These are phyloP conservation scores for Carassius carassius DNA, from an alignment of 2,113 vertebrate genomes.

Conservation along the genomic window DNA sequence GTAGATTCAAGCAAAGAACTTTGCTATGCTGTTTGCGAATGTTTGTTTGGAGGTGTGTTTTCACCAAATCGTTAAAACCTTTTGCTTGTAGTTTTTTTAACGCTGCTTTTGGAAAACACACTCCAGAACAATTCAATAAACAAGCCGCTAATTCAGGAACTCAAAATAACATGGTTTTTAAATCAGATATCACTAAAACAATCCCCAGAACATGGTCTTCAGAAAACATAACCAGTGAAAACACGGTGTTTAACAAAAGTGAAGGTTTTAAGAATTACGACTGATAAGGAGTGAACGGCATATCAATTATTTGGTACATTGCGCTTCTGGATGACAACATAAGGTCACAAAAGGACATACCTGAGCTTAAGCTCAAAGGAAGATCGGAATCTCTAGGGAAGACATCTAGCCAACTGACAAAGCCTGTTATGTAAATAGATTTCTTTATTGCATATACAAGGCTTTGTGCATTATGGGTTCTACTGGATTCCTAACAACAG, in stretches of 20 bases:
- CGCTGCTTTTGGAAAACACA: too few relatives aligned
- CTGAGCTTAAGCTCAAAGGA: neutral
- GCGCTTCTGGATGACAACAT: neutral
- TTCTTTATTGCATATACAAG: slow-evolving; percentile 29
- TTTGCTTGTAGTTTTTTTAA: too few relatives aligned
- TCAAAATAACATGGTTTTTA: neutral
- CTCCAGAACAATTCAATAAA: too few relatives aligned
- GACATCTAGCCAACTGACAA: neutral
- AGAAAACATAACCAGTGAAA: too few relatives aligned
- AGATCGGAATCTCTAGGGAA: slow-evolving; percentile 12
- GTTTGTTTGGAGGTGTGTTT: too few relatives aligned
- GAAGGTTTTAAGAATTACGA: neutral
- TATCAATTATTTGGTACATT: neutral
- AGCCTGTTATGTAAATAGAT: slow-evolving; percentile 38
- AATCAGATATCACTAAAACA: neutral
- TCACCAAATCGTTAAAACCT: too few relatives aligned
- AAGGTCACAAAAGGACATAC: neutral
- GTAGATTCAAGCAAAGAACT: too few relatives aligned
- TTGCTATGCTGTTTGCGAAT: too few relatives aligned
- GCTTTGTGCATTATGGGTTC: neutral
- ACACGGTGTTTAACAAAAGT: neutral
- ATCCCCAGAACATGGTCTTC: too few relatives aligned
- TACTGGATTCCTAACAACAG: slow-evolving; percentile 11
- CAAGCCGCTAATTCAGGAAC: neutral
- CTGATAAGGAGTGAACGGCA: neutral